Percentiles rank a stretch among this genome's conserved stretches.
Evolutionary conservation across 2,113 vertebrate genomes (phyloP).

Genomic region (Hylia prasina): DNA sequence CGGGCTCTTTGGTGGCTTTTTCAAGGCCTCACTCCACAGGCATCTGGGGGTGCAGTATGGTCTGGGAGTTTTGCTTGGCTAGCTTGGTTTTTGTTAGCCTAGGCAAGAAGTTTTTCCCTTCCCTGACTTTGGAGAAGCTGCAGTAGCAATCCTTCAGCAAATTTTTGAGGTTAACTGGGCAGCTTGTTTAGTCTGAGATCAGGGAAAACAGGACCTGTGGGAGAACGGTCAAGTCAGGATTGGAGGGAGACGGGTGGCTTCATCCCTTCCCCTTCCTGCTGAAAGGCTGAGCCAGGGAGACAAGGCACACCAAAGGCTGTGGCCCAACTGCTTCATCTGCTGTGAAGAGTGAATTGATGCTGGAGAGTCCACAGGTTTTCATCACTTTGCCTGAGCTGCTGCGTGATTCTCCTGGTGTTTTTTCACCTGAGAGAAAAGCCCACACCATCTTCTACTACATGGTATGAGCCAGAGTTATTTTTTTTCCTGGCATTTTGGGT

Average conservation of each 20-base stretch:
- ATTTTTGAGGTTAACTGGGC: accelerated
- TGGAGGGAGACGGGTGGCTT: accelerated
- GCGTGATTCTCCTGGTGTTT: background rate
- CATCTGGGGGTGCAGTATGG: accelerated
- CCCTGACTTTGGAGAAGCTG: background rate
- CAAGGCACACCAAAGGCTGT: accelerated
- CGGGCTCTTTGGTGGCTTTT: accelerated
- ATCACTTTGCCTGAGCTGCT: background rate
- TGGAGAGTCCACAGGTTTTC: accelerated
- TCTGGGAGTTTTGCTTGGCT: background rate
- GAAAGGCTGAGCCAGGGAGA: accelerated
- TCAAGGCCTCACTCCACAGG: background rate
- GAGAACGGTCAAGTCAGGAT: background rate
- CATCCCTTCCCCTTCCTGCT: accelerated
- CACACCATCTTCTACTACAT: accelerated
- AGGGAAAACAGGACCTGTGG: background rate
- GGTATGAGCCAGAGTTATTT: background rate
- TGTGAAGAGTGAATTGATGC: background rate
- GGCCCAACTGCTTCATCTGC: background rate
- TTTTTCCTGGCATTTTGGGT: background rate
- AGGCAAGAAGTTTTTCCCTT: too few relatives aligned
- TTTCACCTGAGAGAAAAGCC: background rate
- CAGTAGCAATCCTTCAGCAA: background rate
- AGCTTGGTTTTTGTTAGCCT: background rate
- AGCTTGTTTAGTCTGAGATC: background rate